phyloP scores from a whole-genome alignment of 2,888 invertebrate genomes.

The Dysmachus trigonus region DNA sequence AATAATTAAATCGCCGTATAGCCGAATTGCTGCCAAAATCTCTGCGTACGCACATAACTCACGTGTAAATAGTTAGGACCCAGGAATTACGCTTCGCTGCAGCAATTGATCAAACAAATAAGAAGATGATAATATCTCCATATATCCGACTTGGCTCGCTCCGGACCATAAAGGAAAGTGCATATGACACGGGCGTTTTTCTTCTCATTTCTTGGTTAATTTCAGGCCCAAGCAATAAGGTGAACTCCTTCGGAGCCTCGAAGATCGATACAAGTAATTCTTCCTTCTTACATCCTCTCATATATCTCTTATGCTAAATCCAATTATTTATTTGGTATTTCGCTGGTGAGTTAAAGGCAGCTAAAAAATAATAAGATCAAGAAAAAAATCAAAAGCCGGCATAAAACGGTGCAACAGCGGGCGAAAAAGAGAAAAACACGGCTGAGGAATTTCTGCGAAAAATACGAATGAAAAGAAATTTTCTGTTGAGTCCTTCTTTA shows the following conservation, averaged over 20 bases:
- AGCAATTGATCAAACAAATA: conserved; percentile 43
- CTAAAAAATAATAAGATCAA: conserved; percentile 38
- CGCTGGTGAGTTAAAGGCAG: conserved; percentile 38
- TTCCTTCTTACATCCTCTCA: conserved; percentile 42
- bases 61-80: conserved; percentile 34
- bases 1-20: neutral
- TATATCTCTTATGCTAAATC: conserved; percentile 48
- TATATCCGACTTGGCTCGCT: conserved; percentile 12
- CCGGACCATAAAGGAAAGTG: conserved; percentile 25
- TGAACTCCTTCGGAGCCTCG: conserved; percentile 21
- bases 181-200: conserved; percentile 26
- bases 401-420: neutral
- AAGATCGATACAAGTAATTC: conserved; percentile 40
- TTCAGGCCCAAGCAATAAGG: neutral
- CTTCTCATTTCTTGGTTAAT: conserved; percentile 26
- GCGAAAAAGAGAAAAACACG: conserved; percentile 1
- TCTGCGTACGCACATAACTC: conserved; percentile 10
- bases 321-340: conserved; percentile 48
- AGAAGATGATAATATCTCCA: conserved; percentile 25
- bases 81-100: conserved; percentile 26
- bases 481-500: conserved; percentile 35
- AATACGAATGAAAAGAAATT: conserved; percentile 34
- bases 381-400: conserved; percentile 19
- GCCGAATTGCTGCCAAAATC: neutral
- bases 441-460: conserved; percentile 18